Conservation (phyloP, 2,888 invertebrate genomes). For the Coleophora deauratella region DNA sequence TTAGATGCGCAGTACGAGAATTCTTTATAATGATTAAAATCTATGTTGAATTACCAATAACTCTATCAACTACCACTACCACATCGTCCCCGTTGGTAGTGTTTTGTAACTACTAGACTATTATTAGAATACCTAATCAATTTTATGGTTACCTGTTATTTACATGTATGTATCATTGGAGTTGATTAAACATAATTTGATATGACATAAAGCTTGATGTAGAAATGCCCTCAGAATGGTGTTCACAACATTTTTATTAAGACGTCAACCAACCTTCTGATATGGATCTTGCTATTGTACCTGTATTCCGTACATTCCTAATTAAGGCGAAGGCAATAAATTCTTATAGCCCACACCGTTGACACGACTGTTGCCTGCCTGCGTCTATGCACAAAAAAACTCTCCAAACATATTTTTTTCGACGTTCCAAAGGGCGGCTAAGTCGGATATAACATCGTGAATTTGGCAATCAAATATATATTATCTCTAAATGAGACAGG, state of each 20-base stretch:
- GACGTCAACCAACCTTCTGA: no score
- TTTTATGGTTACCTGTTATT: no score
- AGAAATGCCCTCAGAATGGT: background rate
- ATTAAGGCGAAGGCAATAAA: conserved; percentile 27
- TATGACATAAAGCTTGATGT: no score
- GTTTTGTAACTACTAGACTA: no score
- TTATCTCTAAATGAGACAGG: conserved; percentile 56
- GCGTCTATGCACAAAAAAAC: background rate
- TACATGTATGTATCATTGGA: background rate
- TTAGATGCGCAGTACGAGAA: no score
- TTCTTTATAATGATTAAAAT: no score
- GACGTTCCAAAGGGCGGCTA: conserved; percentile 14
- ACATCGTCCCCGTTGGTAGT: no score
- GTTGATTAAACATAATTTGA: no score
- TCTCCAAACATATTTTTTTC: conserved; percentile 19
- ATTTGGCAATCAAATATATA: conserved; percentile 71
- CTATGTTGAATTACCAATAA: no score
- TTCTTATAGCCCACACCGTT: conserved; percentile 13
- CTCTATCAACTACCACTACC: no score
- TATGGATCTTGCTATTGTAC: conserved; percentile 8
- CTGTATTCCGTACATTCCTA: conserved; percentile 10
- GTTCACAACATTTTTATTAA: background rate
- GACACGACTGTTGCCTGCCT: conserved; percentile 12
- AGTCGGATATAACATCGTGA: conserved; percentile 25
- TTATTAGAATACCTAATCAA: no score